These are phyloP conservation scores for Steinernema carpocapsae DNA, from an alignment of 2,888 invertebrate species.

Conservation along the genomic window DNA sequence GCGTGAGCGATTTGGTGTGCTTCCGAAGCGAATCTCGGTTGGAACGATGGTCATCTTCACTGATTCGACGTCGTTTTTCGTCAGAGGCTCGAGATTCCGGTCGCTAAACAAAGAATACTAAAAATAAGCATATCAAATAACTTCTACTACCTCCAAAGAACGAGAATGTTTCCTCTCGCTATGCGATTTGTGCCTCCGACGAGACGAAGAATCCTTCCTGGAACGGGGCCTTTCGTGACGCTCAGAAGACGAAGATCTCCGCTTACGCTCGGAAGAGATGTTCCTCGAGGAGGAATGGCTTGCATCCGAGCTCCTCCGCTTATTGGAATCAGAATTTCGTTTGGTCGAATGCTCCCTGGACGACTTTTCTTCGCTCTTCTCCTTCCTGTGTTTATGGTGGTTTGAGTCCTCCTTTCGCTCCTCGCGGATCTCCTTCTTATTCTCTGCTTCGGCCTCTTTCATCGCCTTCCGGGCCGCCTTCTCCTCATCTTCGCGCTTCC, in stretches of 20 bases:
- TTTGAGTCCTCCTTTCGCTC: neutral
- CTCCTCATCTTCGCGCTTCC: slow-evolving; percentile 10
- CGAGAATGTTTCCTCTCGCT: neutral
- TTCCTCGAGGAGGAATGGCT: neutral
- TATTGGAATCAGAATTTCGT: slow-evolving; percentile 4
- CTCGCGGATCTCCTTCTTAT: no score
- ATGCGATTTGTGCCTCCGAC: neutral
- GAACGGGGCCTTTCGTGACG: neutral
- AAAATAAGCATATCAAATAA: neutral
- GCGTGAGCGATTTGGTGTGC: slow-evolving; percentile 9
- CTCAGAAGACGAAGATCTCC: neutral
- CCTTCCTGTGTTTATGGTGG: neutral
- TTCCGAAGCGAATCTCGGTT: no score
- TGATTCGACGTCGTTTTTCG: slow-evolving; percentile 6
- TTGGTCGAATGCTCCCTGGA: neutral
- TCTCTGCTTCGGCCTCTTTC: neutral
- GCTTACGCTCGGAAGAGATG: neutral
- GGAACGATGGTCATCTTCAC: neutral
- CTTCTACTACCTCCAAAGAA: neutral
- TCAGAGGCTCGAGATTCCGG: neutral
- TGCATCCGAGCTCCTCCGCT: neutral
- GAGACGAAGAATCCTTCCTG: neutral
- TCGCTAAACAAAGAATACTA: neutral
- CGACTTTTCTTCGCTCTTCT: neutral
- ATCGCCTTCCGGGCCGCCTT: neutral